Conservation (phyloP, 2,113 vertebrate genomes). For the Crotalus helleri region DNA sequence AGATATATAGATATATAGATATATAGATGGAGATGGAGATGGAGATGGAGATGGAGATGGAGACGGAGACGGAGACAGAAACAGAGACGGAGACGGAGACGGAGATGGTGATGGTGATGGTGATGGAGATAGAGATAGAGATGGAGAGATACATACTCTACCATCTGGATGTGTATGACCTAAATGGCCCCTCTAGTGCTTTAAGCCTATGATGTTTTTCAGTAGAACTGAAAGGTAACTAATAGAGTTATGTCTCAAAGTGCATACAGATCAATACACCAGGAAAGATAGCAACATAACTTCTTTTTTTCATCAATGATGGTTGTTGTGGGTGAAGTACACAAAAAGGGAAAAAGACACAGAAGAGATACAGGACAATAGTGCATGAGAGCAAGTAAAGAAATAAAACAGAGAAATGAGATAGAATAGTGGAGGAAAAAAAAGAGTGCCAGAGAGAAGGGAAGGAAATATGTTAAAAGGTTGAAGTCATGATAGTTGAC, state of each 20-base stretch:
- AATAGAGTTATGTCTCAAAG: no score
- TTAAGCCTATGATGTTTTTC: neutral
- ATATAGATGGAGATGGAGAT: no score
- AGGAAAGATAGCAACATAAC: no score
- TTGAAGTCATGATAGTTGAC: neutral
- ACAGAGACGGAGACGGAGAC: rapidly evolving
- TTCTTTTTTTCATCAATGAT: no score
- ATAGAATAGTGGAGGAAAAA: neutral
- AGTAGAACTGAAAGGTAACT: neutral
- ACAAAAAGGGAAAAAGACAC: neutral
- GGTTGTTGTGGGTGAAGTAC: neutral
- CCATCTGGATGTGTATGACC: neutral
- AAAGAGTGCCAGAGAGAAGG: neutral
- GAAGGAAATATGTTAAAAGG: neutral
- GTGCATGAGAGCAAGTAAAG: neutral
- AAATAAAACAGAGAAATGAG: neutral
- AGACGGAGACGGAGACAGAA: rapidly evolving
- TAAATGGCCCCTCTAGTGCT: neutral
- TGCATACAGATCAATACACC: no score
- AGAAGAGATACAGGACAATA: neutral
- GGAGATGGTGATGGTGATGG: no score
- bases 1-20: no score
- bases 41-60: no score
- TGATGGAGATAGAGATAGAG: no score
- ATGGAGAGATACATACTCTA: neutral